Percentiles rank a stretch among this genome's conserved stretches.
Evolutionary conservation across 2,888 invertebrate species (phyloP).

Genomic region (Mayetiola destructor): DNA sequence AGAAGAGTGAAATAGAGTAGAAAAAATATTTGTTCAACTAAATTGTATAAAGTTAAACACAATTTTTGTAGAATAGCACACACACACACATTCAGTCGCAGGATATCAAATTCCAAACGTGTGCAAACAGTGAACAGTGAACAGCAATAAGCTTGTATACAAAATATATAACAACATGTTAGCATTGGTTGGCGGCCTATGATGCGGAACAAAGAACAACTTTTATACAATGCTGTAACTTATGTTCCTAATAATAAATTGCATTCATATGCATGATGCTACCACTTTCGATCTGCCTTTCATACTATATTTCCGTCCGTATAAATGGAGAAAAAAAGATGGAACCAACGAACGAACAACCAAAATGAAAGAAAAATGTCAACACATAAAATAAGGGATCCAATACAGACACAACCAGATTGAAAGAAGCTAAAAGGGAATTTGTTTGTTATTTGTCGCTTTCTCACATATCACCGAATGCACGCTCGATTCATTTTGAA

Average conservation of each 20-base stretch:
- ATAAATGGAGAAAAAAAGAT: too few relatives aligned
- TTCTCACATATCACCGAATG: neutral
- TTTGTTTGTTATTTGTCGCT: neutral
- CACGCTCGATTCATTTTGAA: slow-evolving; percentile 6
- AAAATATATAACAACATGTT: too few relatives aligned
- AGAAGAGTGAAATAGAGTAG: neutral
- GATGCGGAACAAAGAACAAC: slow-evolving; percentile 7
- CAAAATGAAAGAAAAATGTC: too few relatives aligned
- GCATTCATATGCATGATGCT: slow-evolving; percentile 1
- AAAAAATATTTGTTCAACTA: neutral
- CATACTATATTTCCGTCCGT: too few relatives aligned
- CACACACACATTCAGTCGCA: too few relatives aligned
- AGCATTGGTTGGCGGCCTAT: too few relatives aligned
- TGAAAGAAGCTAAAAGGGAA: neutral
- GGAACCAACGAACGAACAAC: too few relatives aligned
- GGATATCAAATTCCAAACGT: slow-evolving; percentile 11
- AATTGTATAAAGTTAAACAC: slow-evolving; percentile 12
- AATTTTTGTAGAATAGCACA: slow-evolving; percentile 3
- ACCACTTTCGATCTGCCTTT: too few relatives aligned
- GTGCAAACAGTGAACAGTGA: too few relatives aligned
- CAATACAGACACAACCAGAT: neutral
- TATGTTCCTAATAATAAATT: slow-evolving; percentile 11
- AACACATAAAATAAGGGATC: neutral
- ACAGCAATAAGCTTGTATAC: too few relatives aligned
- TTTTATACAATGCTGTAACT: slow-evolving; percentile 9